A percentile compares a stretch with the other conserved stretches of the same genome.
Evolutionary conservation across 2,113 vertebrate species (phyloP).

Genomic region (Microcebus lehilahytsara): DNA sequence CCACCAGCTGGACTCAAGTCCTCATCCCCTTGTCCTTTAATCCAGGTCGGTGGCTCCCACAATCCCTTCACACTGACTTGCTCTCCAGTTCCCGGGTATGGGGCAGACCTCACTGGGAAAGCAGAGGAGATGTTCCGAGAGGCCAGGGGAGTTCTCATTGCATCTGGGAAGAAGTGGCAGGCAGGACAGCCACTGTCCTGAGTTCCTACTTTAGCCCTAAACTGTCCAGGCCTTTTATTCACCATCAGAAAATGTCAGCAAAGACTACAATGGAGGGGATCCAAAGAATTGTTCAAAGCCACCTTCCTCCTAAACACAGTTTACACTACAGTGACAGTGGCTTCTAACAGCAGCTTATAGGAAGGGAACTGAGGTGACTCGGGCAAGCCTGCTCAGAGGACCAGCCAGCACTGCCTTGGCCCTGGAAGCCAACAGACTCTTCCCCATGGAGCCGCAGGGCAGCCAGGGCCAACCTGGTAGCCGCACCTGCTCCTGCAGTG

Average conservation of each 20-base stretch:
- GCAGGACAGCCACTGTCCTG: not conserved
- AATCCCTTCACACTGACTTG: not conserved
- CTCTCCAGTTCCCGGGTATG: not conserved
- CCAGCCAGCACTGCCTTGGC: accelerated
- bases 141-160: not conserved
- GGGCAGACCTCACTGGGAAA: not conserved
- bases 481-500: not conserved
- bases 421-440: not conserved
- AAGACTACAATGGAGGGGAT: not conserved
- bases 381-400: not conserved
- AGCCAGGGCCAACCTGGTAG: not conserved
- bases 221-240: not conserved
- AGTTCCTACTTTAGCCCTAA: not conserved
- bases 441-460: not conserved
- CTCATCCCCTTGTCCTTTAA: not conserved
- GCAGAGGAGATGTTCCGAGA: too few species aligned
- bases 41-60: accelerated
- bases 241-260: not conserved
- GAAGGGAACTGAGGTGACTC: not conserved
- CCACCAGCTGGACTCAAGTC: not conserved
- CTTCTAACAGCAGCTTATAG: not conserved
- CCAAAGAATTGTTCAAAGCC: not conserved
- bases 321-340: not conserved
- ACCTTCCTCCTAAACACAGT: not conserved
- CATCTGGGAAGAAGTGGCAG: not conserved